These are phyloP conservation scores for Andrena cerasifolii DNA, from an alignment of 1,140 invertebrate genomes.

Conservation along the genomic window DNA sequence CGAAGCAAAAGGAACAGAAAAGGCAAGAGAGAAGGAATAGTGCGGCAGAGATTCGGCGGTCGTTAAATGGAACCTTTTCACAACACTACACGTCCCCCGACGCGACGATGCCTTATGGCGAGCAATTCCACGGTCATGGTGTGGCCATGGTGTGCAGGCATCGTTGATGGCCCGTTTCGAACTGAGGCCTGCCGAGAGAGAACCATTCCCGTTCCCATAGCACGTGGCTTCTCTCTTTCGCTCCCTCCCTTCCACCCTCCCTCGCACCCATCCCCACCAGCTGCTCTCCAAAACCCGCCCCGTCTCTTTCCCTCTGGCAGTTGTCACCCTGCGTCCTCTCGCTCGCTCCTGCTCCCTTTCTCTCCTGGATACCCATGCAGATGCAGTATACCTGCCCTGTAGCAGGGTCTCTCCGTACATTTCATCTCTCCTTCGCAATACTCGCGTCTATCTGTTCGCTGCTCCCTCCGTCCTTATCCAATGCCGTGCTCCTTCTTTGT, in stretches of 20 bases:
- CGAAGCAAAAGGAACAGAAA: not conserved
- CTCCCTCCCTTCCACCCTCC: constrained; percentile 56
- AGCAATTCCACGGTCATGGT: constrained; percentile 66
- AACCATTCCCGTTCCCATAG: constrained; percentile 79
- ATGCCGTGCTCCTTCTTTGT: constrained; percentile 14
- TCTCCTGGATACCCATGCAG: constrained; percentile 13
- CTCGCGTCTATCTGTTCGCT: constrained; percentile 31
- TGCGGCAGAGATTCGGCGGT: not conserved
- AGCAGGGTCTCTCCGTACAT: not conserved
- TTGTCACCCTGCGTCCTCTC: constrained; percentile 25
- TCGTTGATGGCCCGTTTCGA: constrained; percentile 79
- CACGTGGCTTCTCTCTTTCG: constrained; percentile 76
- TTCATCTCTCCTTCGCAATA: constrained; percentile 35
- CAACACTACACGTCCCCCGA: constrained; percentile 39
- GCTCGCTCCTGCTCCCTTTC: constrained; percentile 13
- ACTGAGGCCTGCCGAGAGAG: constrained; percentile 75
- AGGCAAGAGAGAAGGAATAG: constrained; percentile 10
- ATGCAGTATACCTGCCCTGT: constrained; percentile 25
- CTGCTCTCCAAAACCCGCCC: constrained; percentile 18
- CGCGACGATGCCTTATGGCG: constrained; percentile 63
- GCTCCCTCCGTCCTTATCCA: constrained; percentile 18
- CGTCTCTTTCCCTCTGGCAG: constrained; percentile 15
- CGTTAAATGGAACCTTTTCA: constrained; percentile 38
- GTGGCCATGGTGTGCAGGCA: constrained; percentile 78
- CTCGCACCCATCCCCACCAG: constrained; percentile 35